Evolutionary conservation across 2,888 invertebrate species (phyloP), one percentile per base, ranked within the genome.

Genomic region (Melinopterus prodromus): DNA sequence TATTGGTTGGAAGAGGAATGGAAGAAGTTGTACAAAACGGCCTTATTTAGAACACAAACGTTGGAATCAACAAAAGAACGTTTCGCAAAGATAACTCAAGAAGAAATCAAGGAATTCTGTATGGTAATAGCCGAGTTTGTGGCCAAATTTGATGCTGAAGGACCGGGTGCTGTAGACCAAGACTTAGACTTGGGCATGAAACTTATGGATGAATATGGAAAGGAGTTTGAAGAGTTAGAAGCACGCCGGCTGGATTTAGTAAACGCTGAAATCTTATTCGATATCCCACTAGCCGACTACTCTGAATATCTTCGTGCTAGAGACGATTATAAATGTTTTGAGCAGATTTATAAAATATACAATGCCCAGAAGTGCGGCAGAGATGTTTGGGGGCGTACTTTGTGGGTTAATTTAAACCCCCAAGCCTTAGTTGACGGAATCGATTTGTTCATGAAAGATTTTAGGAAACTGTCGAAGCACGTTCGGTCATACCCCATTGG

Each of bases 361-460:
- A 93, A 93, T 83, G 92, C 93, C 0, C 96, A 97, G 88, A 95
- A 94, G 90, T 91, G 91, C 82, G 94, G 95, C 0, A 91, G 96
- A 71, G 95, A 96, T 83, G 83, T 91, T 6, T 98, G 98, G 98
- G 94, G 96, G 0, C 95, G 94, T 88, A 97, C 96, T 0, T 88
- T 97, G 12, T 98, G 98, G 98, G 93, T 91, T 6, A 94, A 98
- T 88, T 90, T 98, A 76, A 95, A 97, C 89, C 95, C 98, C 0
- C 95, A 95, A 85, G 93, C 94, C 0, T 90, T 98, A 70, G 89
- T 95, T 7, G 96, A 97, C 80, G 97, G 97, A 4, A 97, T 98
- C 85, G 97, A 98, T 83, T 92, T 92, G 82, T 97, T 94, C 90
- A 91, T 97, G 82, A 95, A 94, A 86, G 94, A 95, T 84, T 95